phyloP scores from a whole-genome alignment of 2,797 vertebrate genomes.

The Macrochelys suwanniensis region DNA sequence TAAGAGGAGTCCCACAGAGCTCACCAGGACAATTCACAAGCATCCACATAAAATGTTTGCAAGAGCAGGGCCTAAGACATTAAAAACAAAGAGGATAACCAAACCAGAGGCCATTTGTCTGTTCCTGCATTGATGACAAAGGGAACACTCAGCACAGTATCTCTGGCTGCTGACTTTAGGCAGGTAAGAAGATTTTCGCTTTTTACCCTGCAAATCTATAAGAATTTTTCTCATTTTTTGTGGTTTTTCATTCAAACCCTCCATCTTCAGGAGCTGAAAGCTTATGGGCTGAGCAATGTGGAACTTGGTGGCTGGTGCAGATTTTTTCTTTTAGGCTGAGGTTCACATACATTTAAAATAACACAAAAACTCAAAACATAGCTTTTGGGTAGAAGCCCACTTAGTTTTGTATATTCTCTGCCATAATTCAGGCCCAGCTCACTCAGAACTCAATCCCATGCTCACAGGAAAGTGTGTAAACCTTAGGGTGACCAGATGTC shows the following conservation, averaged over 20 bases:
- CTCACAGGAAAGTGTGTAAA: constrained; percentile 19
- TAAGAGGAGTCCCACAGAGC: constrained; percentile 11
- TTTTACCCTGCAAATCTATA: background rate
- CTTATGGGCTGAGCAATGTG: background rate
- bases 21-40: constrained; percentile 25
- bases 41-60: constrained; percentile 37
- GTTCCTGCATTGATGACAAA: background rate
- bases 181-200: background rate
- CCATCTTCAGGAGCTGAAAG: background rate
- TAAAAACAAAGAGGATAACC: constrained; percentile 35
- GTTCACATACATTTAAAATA: constrained; percentile 21
- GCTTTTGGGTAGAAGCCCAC: background rate
- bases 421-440: background rate
- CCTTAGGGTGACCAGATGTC: background rate
- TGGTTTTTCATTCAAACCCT: constrained; percentile 24
- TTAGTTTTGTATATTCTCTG: background rate
- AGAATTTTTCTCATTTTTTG: constrained; percentile 12
- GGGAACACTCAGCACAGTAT: constrained; percentile 40
- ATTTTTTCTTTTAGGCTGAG: background rate
- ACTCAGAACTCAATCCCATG: constrained; percentile 19
- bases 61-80: constrained; percentile 36
- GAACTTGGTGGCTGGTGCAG: background rate
- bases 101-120: background rate
- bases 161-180: constrained; percentile 3
- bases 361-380: rapidly evolving